Conservation (phyloP, 2,797 vertebrate genomes). For the Fistularia tabacaria region DNA sequence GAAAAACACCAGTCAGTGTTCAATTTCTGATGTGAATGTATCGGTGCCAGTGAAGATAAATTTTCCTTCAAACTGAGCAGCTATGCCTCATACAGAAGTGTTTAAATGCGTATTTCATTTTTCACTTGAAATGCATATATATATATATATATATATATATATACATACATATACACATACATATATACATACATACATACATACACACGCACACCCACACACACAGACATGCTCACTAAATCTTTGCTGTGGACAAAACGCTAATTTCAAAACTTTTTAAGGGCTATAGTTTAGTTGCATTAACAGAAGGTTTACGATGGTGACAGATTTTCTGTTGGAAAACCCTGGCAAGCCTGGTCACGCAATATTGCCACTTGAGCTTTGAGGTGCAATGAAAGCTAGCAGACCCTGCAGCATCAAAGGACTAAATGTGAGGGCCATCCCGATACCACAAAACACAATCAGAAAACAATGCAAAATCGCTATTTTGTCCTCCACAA, state of each 20-base stretch:
- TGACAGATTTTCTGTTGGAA: conserved; percentile 33
- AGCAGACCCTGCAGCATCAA: conserved; percentile 25
- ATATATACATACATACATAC: too few relatives aligned
- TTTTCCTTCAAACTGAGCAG: too few relatives aligned
- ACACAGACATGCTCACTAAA: conserved; percentile 15
- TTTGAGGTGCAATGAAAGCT: conserved; percentile 39
- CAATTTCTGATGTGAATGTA: neutral
- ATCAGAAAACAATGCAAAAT: too few relatives aligned
- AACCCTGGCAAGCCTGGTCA: conserved; percentile 36
- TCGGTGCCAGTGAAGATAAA: neutral
- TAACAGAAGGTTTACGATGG: conserved; percentile 47
- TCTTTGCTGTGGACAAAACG: conserved; percentile 22
- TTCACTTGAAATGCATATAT: too few relatives aligned
- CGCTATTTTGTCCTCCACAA: too few relatives aligned
- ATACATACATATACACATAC: too few relatives aligned
- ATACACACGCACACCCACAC: too few relatives aligned
- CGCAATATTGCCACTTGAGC: conserved; percentile 41
- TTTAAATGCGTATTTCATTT: too few relatives aligned
- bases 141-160: too few relatives aligned
- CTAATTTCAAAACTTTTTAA: conserved; percentile 42
- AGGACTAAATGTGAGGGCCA: conserved; percentile 7
- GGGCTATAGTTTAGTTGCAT: conserved; percentile 20
- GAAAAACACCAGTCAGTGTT: neutral
- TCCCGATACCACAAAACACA: neutral
- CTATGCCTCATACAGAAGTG: too few relatives aligned